These are phyloP conservation scores for Stratiomys singularior DNA, from an alignment of 2,888 invertebrate species.

Conservation along the genomic window DNA sequence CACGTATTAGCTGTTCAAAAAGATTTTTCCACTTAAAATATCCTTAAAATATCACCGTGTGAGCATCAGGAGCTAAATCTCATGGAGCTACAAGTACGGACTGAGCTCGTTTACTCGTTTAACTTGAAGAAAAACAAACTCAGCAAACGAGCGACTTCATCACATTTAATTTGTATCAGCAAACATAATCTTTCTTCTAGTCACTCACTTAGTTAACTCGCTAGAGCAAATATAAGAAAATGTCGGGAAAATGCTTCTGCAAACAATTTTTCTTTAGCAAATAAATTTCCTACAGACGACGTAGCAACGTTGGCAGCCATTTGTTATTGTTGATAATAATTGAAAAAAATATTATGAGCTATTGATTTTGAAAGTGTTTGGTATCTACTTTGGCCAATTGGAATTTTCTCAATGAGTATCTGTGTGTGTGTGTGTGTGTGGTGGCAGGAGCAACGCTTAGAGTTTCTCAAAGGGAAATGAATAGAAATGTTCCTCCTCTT, in stretches of 20 bases:
- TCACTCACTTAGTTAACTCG: neutral
- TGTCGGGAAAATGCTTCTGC: neutral
- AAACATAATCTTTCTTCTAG: constrained; percentile 12
- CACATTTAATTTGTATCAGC: constrained; percentile 3
- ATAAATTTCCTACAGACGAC: neutral
- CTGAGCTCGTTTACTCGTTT: no score
- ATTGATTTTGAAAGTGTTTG: neutral
- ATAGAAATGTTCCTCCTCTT: neutral
- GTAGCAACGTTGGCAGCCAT: neutral
- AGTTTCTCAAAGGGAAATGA: neutral
- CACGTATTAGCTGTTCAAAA: neutral
- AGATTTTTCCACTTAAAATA: no score
- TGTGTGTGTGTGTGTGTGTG: neutral
- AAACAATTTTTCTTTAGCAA: neutral
- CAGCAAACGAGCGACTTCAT: neutral
- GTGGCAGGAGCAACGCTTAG: neutral
- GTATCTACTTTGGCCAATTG: neutral
- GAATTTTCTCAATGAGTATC: neutral
- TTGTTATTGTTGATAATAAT: neutral
- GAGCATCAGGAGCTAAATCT: no score
- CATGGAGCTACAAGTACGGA: no score
- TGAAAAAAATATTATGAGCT: neutral
- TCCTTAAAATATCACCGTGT: no score
- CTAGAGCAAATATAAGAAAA: neutral
- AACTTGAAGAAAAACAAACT: neutral